phyloP scores from a whole-genome alignment of 2,888 invertebrate species.

The Zonitis immaculata region DNA sequence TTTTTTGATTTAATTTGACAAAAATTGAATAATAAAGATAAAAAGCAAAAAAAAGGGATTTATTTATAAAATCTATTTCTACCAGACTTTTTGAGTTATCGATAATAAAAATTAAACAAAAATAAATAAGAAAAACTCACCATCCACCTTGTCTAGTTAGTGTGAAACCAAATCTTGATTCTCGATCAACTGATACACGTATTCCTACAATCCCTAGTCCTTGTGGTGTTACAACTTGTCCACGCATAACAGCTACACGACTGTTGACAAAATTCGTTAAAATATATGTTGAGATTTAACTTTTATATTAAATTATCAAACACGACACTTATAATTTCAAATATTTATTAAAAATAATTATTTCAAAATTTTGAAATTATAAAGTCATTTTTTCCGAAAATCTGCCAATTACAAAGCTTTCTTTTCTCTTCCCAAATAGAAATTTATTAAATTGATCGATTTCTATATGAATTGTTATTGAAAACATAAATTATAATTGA shows the following conservation, averaged over 20 bases:
- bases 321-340: slow-evolving; percentile 17
- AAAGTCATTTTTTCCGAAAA: slow-evolving; percentile 8
- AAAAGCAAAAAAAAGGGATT: background rate
- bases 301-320: too few relatives aligned
- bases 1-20: slow-evolving; percentile 4
- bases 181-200: slow-evolving; percentile 90
- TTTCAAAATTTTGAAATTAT: slow-evolving; percentile 15
- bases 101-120: too few relatives aligned
- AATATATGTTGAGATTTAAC: too few relatives aligned
- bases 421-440: background rate
- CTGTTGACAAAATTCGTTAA: slow-evolving; percentile 56
- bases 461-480: background rate
- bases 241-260: slow-evolving; percentile 97
- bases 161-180: slow-evolving; percentile 94
- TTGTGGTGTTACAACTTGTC: slow-evolving; percentile 91
- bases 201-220: slow-evolving; percentile 96
- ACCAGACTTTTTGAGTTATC: too few relatives aligned
- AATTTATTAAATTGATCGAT: background rate
- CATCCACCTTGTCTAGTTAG: slow-evolving; percentile 90
- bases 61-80: too few relatives aligned
- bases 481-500: background rate
- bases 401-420: slow-evolving; percentile 7
- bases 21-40: too few relatives aligned
- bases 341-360: background rate
- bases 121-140: slow-evolving; percentile 58